A percentile compares a stretch with the other conserved stretches of the same genome.
phyloP scores from a whole-genome alignment of 1,140 invertebrate genomes.

The Euborellia annulipes region DNA sequence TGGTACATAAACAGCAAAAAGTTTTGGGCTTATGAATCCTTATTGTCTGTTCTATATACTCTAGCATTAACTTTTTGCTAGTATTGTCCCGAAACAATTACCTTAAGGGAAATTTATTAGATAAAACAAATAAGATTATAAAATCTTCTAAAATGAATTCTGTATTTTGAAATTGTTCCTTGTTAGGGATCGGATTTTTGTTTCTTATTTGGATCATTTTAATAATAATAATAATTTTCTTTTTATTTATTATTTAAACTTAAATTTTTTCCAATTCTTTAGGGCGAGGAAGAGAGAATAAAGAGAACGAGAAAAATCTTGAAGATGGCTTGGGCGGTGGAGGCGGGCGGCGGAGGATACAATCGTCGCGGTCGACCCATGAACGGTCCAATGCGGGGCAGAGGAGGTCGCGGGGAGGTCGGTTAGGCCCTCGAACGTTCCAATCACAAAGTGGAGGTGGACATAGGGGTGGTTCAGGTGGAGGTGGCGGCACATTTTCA shows the following conservation, averaged over 20 bases:
- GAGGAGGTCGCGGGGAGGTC: conserved; percentile 39
- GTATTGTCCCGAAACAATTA: too few relatives aligned
- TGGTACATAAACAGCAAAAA: too few relatives aligned
- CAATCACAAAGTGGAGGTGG: conserved; percentile 25
- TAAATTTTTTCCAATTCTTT: conserved; percentile 12
- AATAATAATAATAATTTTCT: conserved; percentile 4
- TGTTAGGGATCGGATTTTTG: neutral
- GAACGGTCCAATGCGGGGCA: conserved; percentile 27
- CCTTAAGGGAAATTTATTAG: too few relatives aligned
- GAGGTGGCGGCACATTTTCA: conserved; percentile 20
- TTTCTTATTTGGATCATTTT: conserved; percentile 3
- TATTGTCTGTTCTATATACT: too few relatives aligned
- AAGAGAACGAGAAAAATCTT: conserved; percentile 40
- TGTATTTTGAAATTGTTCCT: too few relatives aligned
- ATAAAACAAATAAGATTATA: too few relatives aligned
- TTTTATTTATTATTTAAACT: conserved; percentile 1
- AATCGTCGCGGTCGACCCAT: conserved; percentile 29
- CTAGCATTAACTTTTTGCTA: too few relatives aligned
- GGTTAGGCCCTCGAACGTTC: conserved; percentile 32
- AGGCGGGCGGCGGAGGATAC: conserved; percentile 29
- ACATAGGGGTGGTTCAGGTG: neutral
- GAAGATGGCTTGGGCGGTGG: conserved; percentile 30
- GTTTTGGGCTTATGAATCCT: too few relatives aligned
- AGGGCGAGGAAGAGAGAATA: conserved; percentile 41
- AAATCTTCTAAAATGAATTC: too few relatives aligned